These are phyloP conservation scores for Hylomyscus alleni DNA, from an alignment of 2,797 vertebrate species.

Conservation along the genomic window DNA sequence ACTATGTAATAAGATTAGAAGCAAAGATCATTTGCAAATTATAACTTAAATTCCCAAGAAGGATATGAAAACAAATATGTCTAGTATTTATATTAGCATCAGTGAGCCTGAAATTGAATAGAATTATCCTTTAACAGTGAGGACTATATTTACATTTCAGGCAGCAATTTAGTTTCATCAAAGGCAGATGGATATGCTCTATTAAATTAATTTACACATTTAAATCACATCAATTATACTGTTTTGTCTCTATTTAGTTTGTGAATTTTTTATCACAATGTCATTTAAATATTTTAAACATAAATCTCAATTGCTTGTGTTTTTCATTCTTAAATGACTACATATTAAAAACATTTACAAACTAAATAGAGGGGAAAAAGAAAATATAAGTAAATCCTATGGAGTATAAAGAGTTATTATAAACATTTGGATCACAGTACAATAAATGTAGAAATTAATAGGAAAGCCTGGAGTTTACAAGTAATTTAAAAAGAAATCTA, in stretches of 20 bases:
- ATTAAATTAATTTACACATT: slow-evolving; percentile 5
- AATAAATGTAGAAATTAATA: not conserved
- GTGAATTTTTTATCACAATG: not conserved
- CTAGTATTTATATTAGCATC: not conserved
- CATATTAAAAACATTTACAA: not conserved
- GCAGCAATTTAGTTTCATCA: not conserved
- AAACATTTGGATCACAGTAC: not conserved
- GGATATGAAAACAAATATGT: not conserved
- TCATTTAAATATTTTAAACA: not conserved
- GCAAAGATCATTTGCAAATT: not conserved
- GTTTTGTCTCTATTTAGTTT: not conserved
- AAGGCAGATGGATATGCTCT: not conserved
- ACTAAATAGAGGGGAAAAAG: not conserved
- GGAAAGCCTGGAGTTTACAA: not conserved
- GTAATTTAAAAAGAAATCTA: not conserved
- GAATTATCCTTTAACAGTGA: not conserved
- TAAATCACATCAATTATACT: not conserved
- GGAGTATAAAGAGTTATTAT: not conserved
- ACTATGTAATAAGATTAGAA: not conserved
- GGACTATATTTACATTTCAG: not conserved
- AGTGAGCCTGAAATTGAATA: not conserved
- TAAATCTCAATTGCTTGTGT: not conserved
- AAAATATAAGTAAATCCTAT: not conserved
- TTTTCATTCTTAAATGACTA: not conserved
- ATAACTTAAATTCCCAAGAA: not conserved